Conservation (phyloP, 2,797 vertebrate genomes). For the Diglossa cyanea region DNA sequence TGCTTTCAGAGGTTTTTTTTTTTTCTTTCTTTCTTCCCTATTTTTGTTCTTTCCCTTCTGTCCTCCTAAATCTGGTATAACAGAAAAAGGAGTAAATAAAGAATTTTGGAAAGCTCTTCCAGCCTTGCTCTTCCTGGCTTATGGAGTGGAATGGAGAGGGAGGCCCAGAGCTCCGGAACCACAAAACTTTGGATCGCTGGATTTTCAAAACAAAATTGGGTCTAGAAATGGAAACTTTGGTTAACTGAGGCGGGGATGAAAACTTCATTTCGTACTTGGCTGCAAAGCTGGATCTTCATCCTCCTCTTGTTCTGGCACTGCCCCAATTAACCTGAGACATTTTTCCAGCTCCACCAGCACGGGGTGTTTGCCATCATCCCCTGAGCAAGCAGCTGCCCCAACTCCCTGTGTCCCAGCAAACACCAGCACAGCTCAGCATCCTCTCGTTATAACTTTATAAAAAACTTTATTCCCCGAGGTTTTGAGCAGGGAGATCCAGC, state of each 20-base stretch:
- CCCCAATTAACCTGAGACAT: background rate
- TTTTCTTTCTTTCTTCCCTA: background rate
- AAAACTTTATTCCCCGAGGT: background rate
- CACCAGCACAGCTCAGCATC: background rate
- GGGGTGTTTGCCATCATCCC: background rate
- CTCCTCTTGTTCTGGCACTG: background rate
- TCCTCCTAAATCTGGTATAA: background rate
- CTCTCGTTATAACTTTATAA: background rate
- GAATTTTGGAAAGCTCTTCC: background rate
- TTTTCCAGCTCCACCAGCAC: background rate
- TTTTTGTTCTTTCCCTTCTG: background rate
- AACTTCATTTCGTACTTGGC: background rate
- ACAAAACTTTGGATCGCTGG: background rate
- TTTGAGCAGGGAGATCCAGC: background rate
- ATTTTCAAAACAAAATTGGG: background rate
- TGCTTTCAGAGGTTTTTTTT: background rate
- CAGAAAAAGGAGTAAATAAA: slow-evolving; percentile 5
- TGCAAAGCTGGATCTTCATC: background rate
- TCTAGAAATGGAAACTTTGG: slow-evolving; percentile 15
- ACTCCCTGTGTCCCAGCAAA: background rate
- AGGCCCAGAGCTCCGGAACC: background rate
- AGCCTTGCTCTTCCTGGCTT: background rate
- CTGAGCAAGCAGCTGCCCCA: background rate
- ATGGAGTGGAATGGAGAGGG: background rate
- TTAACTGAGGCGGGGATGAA: background rate